A percentile compares a stretch with the other conserved stretches of the same genome.
These are phyloP conservation scores for Tricholauxania praeusta DNA, from an alignment of 2,888 invertebrate species.

Conservation along the genomic window DNA sequence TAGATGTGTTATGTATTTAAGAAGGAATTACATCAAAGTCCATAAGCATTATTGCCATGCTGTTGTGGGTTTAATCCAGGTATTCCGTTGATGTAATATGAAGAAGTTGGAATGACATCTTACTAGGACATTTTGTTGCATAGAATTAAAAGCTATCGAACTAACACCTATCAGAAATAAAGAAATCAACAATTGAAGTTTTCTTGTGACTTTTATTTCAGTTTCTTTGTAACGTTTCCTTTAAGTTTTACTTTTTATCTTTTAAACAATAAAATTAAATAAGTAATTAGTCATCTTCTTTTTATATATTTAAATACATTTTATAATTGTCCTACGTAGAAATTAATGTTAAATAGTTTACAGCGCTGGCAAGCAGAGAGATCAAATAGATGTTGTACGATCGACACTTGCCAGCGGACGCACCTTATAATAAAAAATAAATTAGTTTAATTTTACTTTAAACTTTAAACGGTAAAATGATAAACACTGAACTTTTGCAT, in stretches of 20 bases:
- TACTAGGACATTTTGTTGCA: too few relatives aligned
- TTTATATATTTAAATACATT: constrained; percentile 52
- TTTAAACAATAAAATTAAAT: constrained; percentile 21
- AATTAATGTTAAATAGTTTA: constrained; percentile 52
- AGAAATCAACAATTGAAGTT: constrained; percentile 25
- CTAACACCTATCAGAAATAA: constrained; percentile 4
- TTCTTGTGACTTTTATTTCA: constrained; percentile 23
- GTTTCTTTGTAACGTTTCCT: constrained; percentile 16
- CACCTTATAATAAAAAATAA: constrained; percentile 28
- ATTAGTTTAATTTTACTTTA: constrained; percentile 23
- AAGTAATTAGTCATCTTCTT: constrained; percentile 24
- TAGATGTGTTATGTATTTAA: too few relatives aligned
- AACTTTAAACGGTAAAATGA: not conserved
- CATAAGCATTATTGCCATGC: too few relatives aligned
- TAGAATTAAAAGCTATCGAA: not conserved
- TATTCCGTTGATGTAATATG: too few relatives aligned
- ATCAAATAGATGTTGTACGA: not conserved
- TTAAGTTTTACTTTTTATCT: not conserved
- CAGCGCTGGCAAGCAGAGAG: not conserved
- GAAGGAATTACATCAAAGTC: too few relatives aligned
- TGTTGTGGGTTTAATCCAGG: too few relatives aligned
- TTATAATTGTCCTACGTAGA: constrained; percentile 63
- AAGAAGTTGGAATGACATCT: too few relatives aligned
- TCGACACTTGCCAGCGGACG: not conserved
- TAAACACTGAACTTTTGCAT: constrained; percentile 2